Evolutionary conservation across 2,113 vertebrate genomes (phyloP), one percentile per base, ranked within the genome.

Genomic region (Tyto alba): DNA sequence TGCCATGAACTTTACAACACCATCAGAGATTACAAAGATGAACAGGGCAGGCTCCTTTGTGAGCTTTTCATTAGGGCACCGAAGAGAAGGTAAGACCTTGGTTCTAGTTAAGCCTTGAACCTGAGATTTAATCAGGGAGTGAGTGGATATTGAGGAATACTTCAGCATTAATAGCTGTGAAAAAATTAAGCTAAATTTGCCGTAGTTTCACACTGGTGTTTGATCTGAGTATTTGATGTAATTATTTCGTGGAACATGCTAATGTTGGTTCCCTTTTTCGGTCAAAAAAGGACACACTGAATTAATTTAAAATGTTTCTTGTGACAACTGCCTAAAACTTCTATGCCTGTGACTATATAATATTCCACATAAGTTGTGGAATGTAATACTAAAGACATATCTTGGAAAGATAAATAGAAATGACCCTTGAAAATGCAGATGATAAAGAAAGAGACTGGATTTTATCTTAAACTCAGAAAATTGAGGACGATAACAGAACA

Each of bases 1-100:
- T 99, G 99, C 91, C 99, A 99, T 96, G 99, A 99, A 89, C 98
- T 99, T 60, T 99, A 99, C 95, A 99, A 99, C 97, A 99, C 99
- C 45, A 98, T 99, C 95, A 97, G 99, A 98, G 99, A 99, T 97
- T 99, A 99, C 97, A 99, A 99, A 93, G 99, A 99, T 92, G 99
- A 99, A 66, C 99, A 99, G 85, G 99, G 99, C 80, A 98, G 99
- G 96, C 99, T 99, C 96, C 97, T 99, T 23, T 99, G 99, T 96
- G 99, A 99, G 96, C 98, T 99, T 74, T 99, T 99, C 95, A 99
- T 99, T 94, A 98, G 99, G 96, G 99, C 99, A 45, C 99, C 99
- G 1, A 99, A 99, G 95, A 97, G 99, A 97, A 99, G 99, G 99
- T 99, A 92, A 98, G 96, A 60, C 56, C 26, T 2, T 66, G 25